These are phyloP conservation scores for Prosapia bicincta DNA, from an alignment of 2,888 invertebrate species.

Conservation along the genomic window DNA sequence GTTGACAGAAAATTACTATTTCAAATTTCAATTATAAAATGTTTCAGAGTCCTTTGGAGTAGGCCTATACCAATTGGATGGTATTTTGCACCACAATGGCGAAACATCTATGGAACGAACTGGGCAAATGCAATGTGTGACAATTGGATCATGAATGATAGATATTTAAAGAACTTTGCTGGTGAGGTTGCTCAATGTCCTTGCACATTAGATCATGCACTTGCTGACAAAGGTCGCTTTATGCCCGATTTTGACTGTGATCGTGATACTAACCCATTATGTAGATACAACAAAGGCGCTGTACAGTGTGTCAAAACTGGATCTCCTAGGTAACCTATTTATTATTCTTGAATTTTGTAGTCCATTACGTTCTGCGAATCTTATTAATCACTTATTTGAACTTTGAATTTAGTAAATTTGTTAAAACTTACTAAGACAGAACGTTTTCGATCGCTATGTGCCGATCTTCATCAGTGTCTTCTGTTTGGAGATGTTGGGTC, in stretches of 20 bases:
- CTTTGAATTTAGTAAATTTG: too few species aligned
- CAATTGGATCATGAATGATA: slow-evolving; percentile 84
- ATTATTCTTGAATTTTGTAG: not conserved
- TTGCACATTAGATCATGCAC: slow-evolving; percentile 85
- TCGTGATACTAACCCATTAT: slow-evolving; percentile 83
- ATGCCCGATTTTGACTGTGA: slow-evolving; percentile 90
- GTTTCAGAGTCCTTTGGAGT: slow-evolving; percentile 82
- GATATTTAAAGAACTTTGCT: slow-evolving; percentile 79
- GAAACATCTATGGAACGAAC: slow-evolving; percentile 66
- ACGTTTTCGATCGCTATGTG: too few species aligned
- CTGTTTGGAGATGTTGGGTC: too few species aligned
- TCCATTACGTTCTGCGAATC: too few species aligned
- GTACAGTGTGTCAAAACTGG: slow-evolving; percentile 91
- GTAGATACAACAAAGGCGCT: slow-evolving; percentile 84
- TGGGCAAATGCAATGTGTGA: slow-evolving; percentile 87
- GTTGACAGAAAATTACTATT: too few species aligned
- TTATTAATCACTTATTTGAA: too few species aligned
- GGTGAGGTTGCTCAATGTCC: slow-evolving; percentile 78
- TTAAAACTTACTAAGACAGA: too few species aligned
- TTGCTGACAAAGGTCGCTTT: slow-evolving; percentile 88
- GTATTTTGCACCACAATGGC: slow-evolving; percentile 92
- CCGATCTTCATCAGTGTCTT: too few species aligned
- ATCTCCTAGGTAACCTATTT: slow-evolving; percentile 75
- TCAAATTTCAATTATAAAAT: too few species aligned
- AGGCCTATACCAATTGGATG: slow-evolving; percentile 87